Conservation (phyloP, 2,113 vertebrate genomes). For the Rhinolophus sinicus region DNA sequence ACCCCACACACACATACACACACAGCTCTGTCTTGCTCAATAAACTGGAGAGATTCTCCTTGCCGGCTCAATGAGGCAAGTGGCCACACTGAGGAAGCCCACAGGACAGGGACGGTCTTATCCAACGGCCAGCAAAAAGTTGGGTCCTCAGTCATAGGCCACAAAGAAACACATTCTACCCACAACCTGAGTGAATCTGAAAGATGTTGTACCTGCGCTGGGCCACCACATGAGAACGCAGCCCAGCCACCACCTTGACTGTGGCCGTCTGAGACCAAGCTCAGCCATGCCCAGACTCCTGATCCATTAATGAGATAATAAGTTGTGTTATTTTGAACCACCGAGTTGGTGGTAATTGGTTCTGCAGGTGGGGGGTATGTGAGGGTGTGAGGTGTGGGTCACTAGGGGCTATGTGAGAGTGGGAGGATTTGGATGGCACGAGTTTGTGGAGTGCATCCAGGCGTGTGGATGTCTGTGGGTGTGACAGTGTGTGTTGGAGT, state of each 20-base stretch:
- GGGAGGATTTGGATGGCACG: background rate
- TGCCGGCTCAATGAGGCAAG: background rate
- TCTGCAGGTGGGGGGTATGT: rapidly evolving
- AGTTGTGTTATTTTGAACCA: background rate
- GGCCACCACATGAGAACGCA: background rate
- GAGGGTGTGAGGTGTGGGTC: background rate
- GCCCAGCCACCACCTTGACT: background rate
- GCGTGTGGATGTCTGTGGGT: background rate
- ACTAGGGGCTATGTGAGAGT: background rate
- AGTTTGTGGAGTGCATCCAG: background rate
- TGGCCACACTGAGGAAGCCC: background rate
- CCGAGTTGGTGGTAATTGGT: background rate
- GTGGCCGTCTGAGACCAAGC: background rate
- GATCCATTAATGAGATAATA: background rate
- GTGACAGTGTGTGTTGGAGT: too few relatives aligned
- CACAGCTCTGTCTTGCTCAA: background rate
- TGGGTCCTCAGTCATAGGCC: background rate
- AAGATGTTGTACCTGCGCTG: too few relatives aligned
- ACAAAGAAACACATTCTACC: background rate
- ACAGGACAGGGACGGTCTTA: background rate
- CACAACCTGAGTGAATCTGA: background rate
- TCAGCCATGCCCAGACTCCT: rapidly evolving
- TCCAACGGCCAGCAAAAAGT: background rate
- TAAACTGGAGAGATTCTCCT: background rate
- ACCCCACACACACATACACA: background rate